Conservation (phyloP, 2,113 vertebrate species). For the Tricholaema leucomelas region DNA sequence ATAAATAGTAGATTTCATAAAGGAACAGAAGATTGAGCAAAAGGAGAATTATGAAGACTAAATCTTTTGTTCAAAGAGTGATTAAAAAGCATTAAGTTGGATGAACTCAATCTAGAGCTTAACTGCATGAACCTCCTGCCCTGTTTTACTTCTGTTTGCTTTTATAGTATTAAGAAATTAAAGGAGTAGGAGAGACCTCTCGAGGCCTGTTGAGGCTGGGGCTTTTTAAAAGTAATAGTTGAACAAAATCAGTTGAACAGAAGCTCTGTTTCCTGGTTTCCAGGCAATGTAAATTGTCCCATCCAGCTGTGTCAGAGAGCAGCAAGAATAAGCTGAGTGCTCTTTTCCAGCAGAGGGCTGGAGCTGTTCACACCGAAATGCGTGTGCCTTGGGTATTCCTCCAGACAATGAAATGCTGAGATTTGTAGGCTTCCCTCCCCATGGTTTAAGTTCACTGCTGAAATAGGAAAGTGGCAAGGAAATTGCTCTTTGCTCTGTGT, state of each 20-base stretch:
- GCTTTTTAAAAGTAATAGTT: background rate
- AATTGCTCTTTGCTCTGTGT: constrained; percentile 11
- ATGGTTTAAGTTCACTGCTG: background rate
- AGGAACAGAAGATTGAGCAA: constrained; percentile 70
- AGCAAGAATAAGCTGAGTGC: background rate
- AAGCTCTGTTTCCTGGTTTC: background rate
- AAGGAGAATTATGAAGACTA: constrained; percentile 73
- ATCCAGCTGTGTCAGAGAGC: background rate
- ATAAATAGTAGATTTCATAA: constrained; percentile 61
- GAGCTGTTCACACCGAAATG: background rate
- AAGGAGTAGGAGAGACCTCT: constrained; percentile 36
- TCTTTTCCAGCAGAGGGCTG: background rate
- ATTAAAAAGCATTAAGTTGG: constrained; percentile 78
- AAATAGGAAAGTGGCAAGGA: background rate
- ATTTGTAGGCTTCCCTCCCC: background rate
- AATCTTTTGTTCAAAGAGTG: constrained; percentile 80
- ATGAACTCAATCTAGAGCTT: constrained; percentile 73
- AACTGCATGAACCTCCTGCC: constrained; percentile 54
- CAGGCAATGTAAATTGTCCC: background rate
- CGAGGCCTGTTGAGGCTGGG: background rate
- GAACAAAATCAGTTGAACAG: background rate
- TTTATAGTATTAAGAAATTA: constrained; percentile 26
- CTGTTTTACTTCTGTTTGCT: constrained; percentile 40
- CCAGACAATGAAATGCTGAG: background rate
- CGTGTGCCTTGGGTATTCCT: background rate